Percentiles rank a stretch among this genome's conserved stretches.
Conservation (phyloP, 1,140 invertebrate genomes). For the Cherax destructor region DNA sequence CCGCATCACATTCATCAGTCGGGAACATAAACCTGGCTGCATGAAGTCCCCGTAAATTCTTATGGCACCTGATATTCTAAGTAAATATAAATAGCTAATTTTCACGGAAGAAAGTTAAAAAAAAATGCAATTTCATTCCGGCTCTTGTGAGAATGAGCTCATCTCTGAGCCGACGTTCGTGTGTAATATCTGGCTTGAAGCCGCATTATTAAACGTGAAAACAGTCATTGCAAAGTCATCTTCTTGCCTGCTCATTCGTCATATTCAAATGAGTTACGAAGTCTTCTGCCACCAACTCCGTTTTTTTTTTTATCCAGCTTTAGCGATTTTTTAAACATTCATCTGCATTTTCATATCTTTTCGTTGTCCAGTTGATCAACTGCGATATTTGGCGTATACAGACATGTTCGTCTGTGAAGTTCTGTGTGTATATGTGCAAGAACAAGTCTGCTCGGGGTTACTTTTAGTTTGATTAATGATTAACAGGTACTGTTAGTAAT, state of each 20-base stretch:
- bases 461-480: no score
- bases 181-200: slow-evolving; percentile 6
- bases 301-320: slow-evolving; percentile 2
- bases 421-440: no score
- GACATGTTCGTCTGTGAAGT: no score
- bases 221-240: slow-evolving; percentile 57
- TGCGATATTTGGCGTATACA: neutral
- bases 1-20: slow-evolving; percentile 17
- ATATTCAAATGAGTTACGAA: slow-evolving; percentile 60
- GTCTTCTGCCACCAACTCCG: neutral
- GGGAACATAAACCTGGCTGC: neutral
- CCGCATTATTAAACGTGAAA: neutral
- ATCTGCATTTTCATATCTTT: neutral
- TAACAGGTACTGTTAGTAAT: no score
- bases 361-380: neutral
- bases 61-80: no score
- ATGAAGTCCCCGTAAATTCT: no score
- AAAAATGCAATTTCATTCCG: no score
- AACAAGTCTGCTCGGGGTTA: no score
- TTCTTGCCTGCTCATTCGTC: slow-evolving; percentile 49
- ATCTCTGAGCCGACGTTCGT: neutral
- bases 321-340: neutral
- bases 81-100: no score
- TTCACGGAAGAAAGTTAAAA: no score
- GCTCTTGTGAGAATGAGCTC: no score